phyloP scores from a whole-genome alignment of 2,888 invertebrate genomes.

The Orchesella flavescens region DNA sequence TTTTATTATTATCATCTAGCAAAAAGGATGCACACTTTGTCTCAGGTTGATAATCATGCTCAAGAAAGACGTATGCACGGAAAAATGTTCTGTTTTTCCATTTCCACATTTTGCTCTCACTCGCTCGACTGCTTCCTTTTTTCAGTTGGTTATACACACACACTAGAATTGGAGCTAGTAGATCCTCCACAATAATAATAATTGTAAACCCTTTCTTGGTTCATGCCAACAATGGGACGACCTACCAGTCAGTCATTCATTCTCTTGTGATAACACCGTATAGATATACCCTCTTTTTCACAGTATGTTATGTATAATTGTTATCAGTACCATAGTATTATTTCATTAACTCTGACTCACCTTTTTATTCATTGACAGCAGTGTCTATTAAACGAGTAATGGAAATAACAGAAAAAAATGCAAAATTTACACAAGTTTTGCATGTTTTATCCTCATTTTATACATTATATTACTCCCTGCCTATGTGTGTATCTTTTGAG shows the following conservation, averaged over 20 bases:
- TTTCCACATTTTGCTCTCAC: slow-evolving; percentile 17
- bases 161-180: too few relatives aligned
- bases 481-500: slow-evolving; percentile 13
- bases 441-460: slow-evolving; percentile 57
- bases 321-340: slow-evolving; percentile 41
- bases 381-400: slow-evolving; percentile 19
- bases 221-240: slow-evolving; percentile 54
- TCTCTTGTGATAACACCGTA: slow-evolving; percentile 12
- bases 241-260: slow-evolving; percentile 55
- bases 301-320: slow-evolving; percentile 8
- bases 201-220: slow-evolving; percentile 31
- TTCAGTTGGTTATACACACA: slow-evolving; percentile 1
- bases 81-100: slow-evolving; percentile 28
- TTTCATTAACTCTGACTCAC: slow-evolving; percentile 53
- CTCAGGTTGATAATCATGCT: slow-evolving; percentile 34
- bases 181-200: background rate
- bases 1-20: background rate
- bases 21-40: slow-evolving; percentile 46
- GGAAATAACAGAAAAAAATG: slow-evolving; percentile 39
- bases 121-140: slow-evolving; percentile 36
- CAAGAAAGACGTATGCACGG: slow-evolving; percentile 10
- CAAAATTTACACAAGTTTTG: slow-evolving; percentile 53
- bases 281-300: slow-evolving; percentile 14
- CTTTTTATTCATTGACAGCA: slow-evolving; percentile 27
- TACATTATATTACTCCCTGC: slow-evolving; percentile 12